These are phyloP conservation scores for Saccostrea cuccullata DNA, from an alignment of 1,140 invertebrate genomes.

Conservation along the genomic window DNA sequence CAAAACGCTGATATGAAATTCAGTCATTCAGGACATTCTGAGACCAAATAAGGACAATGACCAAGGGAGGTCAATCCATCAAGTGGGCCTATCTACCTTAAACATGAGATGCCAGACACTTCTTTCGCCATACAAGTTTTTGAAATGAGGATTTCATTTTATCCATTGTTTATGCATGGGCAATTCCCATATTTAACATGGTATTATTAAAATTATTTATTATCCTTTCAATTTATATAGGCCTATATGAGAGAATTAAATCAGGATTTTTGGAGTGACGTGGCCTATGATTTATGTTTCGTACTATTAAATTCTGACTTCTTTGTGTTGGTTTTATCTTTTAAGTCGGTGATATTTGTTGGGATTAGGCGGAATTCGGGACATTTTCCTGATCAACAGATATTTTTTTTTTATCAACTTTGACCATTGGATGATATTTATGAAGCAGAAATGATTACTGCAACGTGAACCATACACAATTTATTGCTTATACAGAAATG, in stretches of 20 bases:
- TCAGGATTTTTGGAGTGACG: not conserved
- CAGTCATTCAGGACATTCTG: not conserved
- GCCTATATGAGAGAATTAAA: not conserved
- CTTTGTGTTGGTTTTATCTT: not conserved
- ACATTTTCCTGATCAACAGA: not conserved
- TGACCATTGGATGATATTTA: not conserved
- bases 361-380: not conserved
- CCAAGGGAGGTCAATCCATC: not conserved
- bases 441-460: not conserved
- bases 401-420: not conserved
- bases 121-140: not conserved
- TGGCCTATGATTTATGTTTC: not conserved
- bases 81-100: not conserved
- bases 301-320: not conserved
- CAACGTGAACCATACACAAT: not conserved
- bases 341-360: not conserved
- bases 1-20: not conserved
- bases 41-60: constrained; percentile 12
- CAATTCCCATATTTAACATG: constrained; percentile 13
- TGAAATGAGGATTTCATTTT: constrained; percentile 11
- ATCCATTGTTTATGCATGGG: constrained; percentile 19
- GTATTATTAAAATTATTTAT: constrained; percentile 32
- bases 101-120: not conserved
- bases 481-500: not conserved
- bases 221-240: constrained; percentile 33